phyloP scores from a whole-genome alignment of 2,888 invertebrate genomes.

The Balanococcus diminutus region DNA sequence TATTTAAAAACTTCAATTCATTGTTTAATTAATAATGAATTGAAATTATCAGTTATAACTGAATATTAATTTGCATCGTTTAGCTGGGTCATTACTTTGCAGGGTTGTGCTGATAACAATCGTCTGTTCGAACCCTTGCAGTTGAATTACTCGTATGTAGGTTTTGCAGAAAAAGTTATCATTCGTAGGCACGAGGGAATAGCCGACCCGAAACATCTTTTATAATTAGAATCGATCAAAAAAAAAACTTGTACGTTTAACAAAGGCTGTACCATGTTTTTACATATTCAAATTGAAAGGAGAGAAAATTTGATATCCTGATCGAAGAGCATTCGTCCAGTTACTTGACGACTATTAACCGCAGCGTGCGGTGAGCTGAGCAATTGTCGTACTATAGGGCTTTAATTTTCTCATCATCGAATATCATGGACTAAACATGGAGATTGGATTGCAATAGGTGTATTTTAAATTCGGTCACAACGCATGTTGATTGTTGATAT shows the following conservation, averaged over 20 bases:
- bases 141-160: background rate
- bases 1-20: conserved; percentile 22
- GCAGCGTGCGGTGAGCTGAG: background rate
- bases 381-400: background rate
- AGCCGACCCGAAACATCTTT: background rate
- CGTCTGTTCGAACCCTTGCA: background rate
- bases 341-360: background rate
- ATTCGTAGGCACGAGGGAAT: background rate
- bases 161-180: background rate
- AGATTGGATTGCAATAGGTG: background rate
- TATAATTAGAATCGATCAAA: background rate
- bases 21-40: conserved; percentile 20
- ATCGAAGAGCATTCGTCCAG: background rate
- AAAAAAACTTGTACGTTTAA: background rate
- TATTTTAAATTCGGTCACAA: background rate
- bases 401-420: background rate
- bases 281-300: background rate
- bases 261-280: background rate
- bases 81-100: background rate
- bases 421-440: background rate
- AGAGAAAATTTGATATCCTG: conserved; percentile 3
- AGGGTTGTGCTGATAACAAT: background rate
- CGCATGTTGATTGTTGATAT: no score
- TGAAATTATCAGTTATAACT: conserved; percentile 14
- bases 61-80: conserved; percentile 15